Base-by-base conservation (phyloP, 2,888 invertebrate species). In the Cryptocephalus moraei region DNA sequence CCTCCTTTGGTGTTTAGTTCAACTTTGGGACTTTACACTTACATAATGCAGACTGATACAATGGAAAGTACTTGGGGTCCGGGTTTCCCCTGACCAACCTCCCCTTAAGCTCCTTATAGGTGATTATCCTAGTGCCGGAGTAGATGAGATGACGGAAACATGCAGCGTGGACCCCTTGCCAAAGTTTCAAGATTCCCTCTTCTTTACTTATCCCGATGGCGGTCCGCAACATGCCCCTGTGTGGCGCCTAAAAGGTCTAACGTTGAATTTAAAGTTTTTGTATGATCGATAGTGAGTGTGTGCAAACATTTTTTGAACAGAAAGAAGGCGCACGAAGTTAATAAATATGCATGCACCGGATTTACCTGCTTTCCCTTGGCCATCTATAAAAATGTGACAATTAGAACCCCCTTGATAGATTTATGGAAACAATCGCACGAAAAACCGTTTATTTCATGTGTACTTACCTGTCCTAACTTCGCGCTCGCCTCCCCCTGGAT, bases 151-250 rank as follows among this genome's bases (percentile, higher is more conserved):
- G 94, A 49, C 94, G 78, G 62, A 87, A 86, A 52, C 91, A 78
- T 58, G 92, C 93, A 33, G 94, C 93, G 59, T 88, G 81, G 33
- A 92, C 77, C 12, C 94, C 94, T 57, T 83, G 86, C 91, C 92
- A 95, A 50, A 95, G 73, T 64, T 82, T 85, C 33, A 80, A 63
- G 3, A 85, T 62, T 2, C 94, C 94, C 73, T 95, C 94, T 68
- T 93, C 86, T 57, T 77, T 78, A 13, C 81, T 84, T 71, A 93
- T 91, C 43, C 89, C 89, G 34, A 80, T 60, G 2, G 84, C 87
- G 8, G 91, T 92, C 59, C 79, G 78, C 45, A 91, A 62, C 87
- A 92, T 88, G 36, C 92, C 91, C 55, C 82, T 76, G 63, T 85
- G 80, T 59, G 83, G 81, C 49, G 78, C 65, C 81, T 82, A 63